A percentile compares a stretch with the other conserved stretches of the same genome.
Conservation (phyloP, 2,113 vertebrate genomes). For the Callopanchax toddi region DNA sequence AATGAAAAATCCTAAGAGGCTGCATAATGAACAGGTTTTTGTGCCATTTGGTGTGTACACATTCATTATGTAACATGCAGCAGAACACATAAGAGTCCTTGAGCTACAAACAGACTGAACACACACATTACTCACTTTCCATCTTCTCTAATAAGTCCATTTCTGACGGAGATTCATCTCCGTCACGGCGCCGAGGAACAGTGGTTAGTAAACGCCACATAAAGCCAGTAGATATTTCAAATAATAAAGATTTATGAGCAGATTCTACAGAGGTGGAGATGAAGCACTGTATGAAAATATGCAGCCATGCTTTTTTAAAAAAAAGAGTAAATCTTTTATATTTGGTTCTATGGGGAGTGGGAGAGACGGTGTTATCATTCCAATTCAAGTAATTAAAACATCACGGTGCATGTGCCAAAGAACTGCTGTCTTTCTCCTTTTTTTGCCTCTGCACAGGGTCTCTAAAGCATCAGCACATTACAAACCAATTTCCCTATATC, state of each 20-base stretch:
- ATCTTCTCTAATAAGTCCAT: slow-evolving; percentile 35
- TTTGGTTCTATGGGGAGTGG: slow-evolving; percentile 69
- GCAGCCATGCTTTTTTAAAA: slow-evolving; percentile 20
- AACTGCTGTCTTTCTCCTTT: slow-evolving; percentile 70
- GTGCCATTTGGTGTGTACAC: slow-evolving; percentile 22
- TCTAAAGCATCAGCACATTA: slow-evolving; percentile 94
- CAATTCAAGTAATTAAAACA: slow-evolving; percentile 82
- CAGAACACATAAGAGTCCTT: slow-evolving; percentile 39
- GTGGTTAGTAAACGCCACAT: slow-evolving; percentile 43
- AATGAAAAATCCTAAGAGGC: slow-evolving; percentile 50
- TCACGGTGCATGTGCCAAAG: slow-evolving; percentile 75
- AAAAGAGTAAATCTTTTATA: slow-evolving; percentile 63
- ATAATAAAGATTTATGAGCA: slow-evolving; percentile 36
- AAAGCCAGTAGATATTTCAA: slow-evolving; percentile 24
- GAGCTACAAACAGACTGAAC: slow-evolving; percentile 37
- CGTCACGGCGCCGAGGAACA: slow-evolving; percentile 8
- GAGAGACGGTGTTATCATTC: slow-evolving; percentile 70
- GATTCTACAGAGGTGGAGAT: slow-evolving; percentile 32
- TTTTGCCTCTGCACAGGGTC: slow-evolving; percentile 79
- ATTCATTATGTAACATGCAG: slow-evolving; percentile 44
- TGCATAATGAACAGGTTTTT: slow-evolving; percentile 43
- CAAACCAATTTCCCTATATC: slow-evolving; percentile 98
- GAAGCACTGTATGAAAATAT: slow-evolving; percentile 39
- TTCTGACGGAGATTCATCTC: slow-evolving; percentile 29
- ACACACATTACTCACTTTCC: slow-evolving; percentile 45